Base-by-base conservation (phyloP, 2,888 invertebrate genomes). In the Spodoptera littoralis region DNA sequence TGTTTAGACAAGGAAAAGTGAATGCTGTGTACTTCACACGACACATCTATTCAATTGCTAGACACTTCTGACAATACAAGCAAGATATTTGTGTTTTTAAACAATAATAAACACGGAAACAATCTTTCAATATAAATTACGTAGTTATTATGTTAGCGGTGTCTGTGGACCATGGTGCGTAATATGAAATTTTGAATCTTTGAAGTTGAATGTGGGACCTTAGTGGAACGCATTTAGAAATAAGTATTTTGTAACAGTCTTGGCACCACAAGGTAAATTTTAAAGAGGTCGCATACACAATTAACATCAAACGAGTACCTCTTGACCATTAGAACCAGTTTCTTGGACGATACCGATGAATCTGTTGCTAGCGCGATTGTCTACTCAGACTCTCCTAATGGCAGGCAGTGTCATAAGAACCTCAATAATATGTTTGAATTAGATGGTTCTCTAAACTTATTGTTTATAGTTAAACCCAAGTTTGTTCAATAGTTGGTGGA, bases 1-100 rank as follows among this genome's bases (percentile, higher is more conserved):
- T 79, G 81, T 78, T 80, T 83, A 76, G 77, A 73, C 70, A 84
- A 76, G 81, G 78, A 84, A 84, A 82, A 82, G 80, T 82, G 79
- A 80, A 82, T 78, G 80, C 73, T 71, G 67, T 69, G 65, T 65
- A 80, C 65, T 79, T 78, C 80, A 80, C 80, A 79, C 79, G 80
- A 76, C 60, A 66, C 66, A 73, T 71, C 79, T 63, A 80, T 79
- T 78, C 76, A 80, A 78, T 76, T 70, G 66, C 69, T 67, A 64
- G 60, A 76, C 62, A 70, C 64, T 71, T 55, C 49, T 69, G 58
- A 75, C 72, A 70, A 72, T 68, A 70, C 61, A 57, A 42, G 13
- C 46, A 70, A 76, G 63, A 62, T 77, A 76, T 76, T 73, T 73
- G 47, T 76, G 50, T 58, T 58, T 65, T 54, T 48, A 60, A 66